Percentiles rank a stretch among this genome's conserved stretches.
These are phyloP conservation scores for Oreochromis aureus DNA, from an alignment of 2,113 vertebrate species.

Conservation along the genomic window DNA sequence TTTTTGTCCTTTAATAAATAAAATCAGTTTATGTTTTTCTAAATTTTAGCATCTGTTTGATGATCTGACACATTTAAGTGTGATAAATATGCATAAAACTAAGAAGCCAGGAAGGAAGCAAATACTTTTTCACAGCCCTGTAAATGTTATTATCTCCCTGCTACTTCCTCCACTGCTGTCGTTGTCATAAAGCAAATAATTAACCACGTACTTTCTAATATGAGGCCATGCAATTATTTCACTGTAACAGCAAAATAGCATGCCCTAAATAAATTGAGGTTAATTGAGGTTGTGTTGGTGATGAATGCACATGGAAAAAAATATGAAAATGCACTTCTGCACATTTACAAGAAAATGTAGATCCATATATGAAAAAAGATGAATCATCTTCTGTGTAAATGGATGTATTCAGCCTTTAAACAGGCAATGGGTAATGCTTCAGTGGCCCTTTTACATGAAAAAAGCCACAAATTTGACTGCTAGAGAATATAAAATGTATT, in stretches of 20 bases:
- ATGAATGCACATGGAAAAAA: neutral
- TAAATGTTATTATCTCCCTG: neutral
- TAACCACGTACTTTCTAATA: neutral
- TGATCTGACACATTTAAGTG: neutral
- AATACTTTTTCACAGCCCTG: neutral
- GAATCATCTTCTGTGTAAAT: neutral
- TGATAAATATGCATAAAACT: neutral
- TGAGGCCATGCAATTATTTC: neutral
- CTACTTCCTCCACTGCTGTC: neutral
- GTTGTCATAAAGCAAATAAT: neutral
- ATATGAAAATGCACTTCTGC: neutral
- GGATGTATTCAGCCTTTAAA: neutral
- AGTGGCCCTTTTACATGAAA: neutral
- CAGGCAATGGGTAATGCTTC: neutral
- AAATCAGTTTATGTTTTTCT: neutral
- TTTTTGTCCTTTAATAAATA: neutral
- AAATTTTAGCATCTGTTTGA: neutral
- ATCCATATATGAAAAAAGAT: neutral
- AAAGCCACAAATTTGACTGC: neutral
- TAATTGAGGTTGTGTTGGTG: neutral
- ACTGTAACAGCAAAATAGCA: neutral
- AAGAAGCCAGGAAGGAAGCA: neutral
- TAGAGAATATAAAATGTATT: neutral
- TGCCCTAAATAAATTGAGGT: neutral
- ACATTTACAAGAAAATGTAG: neutral